Evolutionary conservation across 2,797 vertebrate species (phyloP).

Genomic region (Malurus leucopterus): DNA sequence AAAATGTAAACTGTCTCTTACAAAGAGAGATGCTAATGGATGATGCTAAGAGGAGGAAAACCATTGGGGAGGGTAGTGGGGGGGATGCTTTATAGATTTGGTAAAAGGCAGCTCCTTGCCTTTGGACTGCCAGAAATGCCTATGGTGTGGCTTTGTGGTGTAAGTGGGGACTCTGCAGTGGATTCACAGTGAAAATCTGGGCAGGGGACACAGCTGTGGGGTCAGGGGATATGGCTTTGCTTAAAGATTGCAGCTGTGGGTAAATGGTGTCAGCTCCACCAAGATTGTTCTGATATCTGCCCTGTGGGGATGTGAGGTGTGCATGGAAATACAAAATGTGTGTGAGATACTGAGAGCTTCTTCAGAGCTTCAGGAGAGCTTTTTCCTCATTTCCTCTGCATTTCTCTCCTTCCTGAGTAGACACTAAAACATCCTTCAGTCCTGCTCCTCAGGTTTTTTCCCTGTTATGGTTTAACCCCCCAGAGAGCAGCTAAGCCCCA

Average conservation of each 20-base stretch:
- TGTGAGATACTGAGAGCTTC: not conserved
- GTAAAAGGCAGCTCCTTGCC: not conserved
- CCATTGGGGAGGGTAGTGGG: not conserved
- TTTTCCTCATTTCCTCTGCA: not conserved
- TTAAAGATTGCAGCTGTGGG: not conserved
- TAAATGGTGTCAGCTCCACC: not conserved
- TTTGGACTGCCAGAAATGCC: not conserved
- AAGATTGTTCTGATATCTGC: not conserved
- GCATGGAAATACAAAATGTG: fast-evolving
- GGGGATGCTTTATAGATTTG: not conserved
- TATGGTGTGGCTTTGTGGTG: fast-evolving
- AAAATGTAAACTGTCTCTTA: not conserved
- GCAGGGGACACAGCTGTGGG: not conserved
- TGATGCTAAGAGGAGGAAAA: not conserved
- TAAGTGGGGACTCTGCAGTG: not conserved
- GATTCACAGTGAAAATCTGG: not conserved
- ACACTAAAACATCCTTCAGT: not conserved
- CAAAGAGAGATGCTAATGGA: not conserved
- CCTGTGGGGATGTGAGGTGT: fast-evolving
- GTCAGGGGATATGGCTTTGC: not conserved
- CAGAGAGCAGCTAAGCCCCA: not conserved
- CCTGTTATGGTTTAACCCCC: not conserved
- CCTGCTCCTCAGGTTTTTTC: not conserved
- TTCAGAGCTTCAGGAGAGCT: not conserved
- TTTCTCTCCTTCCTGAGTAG: not conserved